Base-by-base conservation (phyloP, 2,888 invertebrate genomes). In the Leptogaster cylindrica region DNA sequence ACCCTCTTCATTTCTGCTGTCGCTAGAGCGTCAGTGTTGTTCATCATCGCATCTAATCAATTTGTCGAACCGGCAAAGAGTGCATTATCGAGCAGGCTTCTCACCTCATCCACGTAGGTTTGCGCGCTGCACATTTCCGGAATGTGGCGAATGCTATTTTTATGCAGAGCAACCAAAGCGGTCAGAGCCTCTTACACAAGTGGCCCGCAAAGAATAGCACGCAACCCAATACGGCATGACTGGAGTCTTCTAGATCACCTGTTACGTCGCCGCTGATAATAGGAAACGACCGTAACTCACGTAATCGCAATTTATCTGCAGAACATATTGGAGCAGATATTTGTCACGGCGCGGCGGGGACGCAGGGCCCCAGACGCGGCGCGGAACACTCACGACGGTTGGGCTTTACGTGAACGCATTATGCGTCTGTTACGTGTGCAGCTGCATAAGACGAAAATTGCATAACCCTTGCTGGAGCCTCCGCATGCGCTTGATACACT, bases 391-490 rank as follows among this genome's bases (percentile, higher is more conserved):
- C 36, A n/a, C 16, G 18, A 28, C 14, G 20, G 12, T 20, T n/a
- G 16, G 12, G 8, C 46, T 64, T 64, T 64, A 64, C 64, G 33
- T 64, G 48, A 48, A 64, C 64, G 64, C 64, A 64, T 64, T 64
- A 64, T 48, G 48, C 64, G 64, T 64, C 28, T 8, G 48, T 64
- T 64, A 64, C 64, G 64, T 64, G 48, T 64, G 28, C 61, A 27
- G 48, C 64, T 64, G 64, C 64, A 64, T 64, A 64, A 64, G 64
- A 18, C 41, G 31, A 7, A 14, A 31, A 36, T 64, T 64, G 64
- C 64, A 64, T 64, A 64, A 64, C 61, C 7, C 14, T 36, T 25
- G 36, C 16, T 18, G 58, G 39, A 10, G 28, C 39, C 36, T 23
- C 16, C 14, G 64, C 46, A 33, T 46, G 28, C 36, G 44, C 36